Evolutionary conservation across 2,888 invertebrate species (phyloP), one percentile per base, ranked within the genome.

Genomic region (Serrognathus titanus): DNA sequence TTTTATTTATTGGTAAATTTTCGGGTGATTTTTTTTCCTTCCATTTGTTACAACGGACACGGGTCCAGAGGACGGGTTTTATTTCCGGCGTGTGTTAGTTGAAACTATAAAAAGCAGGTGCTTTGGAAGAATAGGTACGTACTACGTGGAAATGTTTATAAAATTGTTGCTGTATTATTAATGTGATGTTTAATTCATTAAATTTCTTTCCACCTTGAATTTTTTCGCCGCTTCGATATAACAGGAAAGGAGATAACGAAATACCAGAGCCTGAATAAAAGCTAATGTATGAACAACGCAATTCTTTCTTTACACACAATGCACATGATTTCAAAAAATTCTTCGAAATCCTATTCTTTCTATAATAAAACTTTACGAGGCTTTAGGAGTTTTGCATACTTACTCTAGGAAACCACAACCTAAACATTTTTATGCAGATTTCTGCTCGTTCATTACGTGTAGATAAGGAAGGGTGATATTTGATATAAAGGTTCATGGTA

Each of bases 251-350:
- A 67, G 69, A 70, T 69, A 70, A 66, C 68, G 50, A 48, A 60
- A 62, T 60, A 54, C 60, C 60, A 65, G 57, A 57, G 62, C 65
- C 66, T 63, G 65, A 66, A 67, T 65, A 68, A 62, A 68, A 70
- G 68, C 68, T 69, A 69, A 68, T 67, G 66, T 61, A 66, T 69
- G 66, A 62, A 69, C 66, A 68, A 68, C 57, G 59, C 54, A 57
- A 62, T 60, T 62, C 60, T 66, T 69, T 68, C 66, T 69, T 66
- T 67, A 66, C 68, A 69, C 67, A 71, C 70, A 70, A 69, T 69
- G 69, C 65, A 66, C 63, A 60, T 59, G 66, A 68, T 48, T 55
- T 66, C 64, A 70, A 70, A 70, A 69, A 69, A 67, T 70, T 70
- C 71, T 67, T 65, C 64, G 68, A 66, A 68, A 65, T 61, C 60